Evolutionary conservation across 2,113 vertebrate genomes (phyloP), one percentile per base, ranked within the genome.

Genomic region (Mus pahari): DNA sequence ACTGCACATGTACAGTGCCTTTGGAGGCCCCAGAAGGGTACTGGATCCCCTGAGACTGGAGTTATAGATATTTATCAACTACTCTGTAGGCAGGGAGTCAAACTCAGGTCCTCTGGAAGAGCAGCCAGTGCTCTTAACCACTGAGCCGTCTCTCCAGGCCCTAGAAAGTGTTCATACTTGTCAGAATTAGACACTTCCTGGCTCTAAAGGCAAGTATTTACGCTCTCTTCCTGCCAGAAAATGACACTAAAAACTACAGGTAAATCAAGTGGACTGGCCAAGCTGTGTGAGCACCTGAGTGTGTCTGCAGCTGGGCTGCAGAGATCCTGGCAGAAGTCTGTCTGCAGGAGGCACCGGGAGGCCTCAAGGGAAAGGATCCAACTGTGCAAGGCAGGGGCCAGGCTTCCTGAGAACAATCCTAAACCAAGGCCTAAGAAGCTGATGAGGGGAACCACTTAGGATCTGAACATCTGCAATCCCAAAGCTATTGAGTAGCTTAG

Each of bases 181-280:
- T 39, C 64, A 66, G 86, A 93, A 74, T 92, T 48, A 74, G 66
- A 86, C 16, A 48, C 9, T 78, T 75, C 48, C 90, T 19, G 86
- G 60, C 20, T 84, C 53, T 53, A 55, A 78, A 77, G 84, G 55
- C 66, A 82, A 90, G 73, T 64, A 82, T 77, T 91, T 89, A 58
- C 78, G n/a, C 20, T 91, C 16, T 39, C 31, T 12, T 33, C 1
- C 20, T 60, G 33, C n/a, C 24, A 74, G 92, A 68, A 94, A 86
- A 78, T 70, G 91, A 73, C 31, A 71, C 42, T n/a, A 64, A 89
- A 58, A 28, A 12, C 45, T 64, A 39, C 66, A 62, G 68, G 79
- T 36, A 62, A 95, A 22, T 79, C n/a, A 33, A 24, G 77, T 78
- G 64, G 39, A 24, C 45, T 60, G 82, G 82, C 42, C 20, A 73